Evolutionary conservation across 2,113 vertebrate genomes (phyloP), one percentile per base, ranked within the genome.

Genomic region (Neomonachus schauinslandi): DNA sequence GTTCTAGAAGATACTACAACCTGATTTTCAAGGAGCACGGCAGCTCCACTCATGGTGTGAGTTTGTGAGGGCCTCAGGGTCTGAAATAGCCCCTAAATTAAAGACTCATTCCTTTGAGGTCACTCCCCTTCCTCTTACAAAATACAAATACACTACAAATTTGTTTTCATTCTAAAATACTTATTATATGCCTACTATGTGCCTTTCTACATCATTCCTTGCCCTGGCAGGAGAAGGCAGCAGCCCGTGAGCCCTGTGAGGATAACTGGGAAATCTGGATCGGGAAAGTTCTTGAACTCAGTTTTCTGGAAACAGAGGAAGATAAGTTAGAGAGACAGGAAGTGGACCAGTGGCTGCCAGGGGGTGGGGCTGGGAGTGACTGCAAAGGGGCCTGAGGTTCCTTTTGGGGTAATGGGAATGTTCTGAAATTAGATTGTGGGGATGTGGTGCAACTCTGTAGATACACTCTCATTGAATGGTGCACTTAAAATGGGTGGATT

Each of bases 21-120:
- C 12, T 49, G 49, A 9, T 15, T 36, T 31, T 49, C 53, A n/a
- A 93, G 18, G 24, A 83, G 57, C 49, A 39, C 0, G 0, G 49
- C 67, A 59, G 59, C 15, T 74, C 36, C 46, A 2, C 36, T 9
- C 6, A 1, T 0, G 0, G 57, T 12, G 65, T 12, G 74, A 49
- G 72, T 31, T 15, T 21, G 82, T 88, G 65, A n/a, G 31, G 65
- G 36, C 28, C n/a, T 6, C 28, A 1, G 49, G 21, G 31, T 55
- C 74, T 90, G 59, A 69, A 89, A 69, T 5, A 59, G 9, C n/a
- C 69, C 4, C 18, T 67, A 67, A 33, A 0, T 13, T 28, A 42
- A 33, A 67, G 26, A 16, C 39, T 84, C 46, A 3, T 51, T 81
- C 77, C 79, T 83, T 28, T 71, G 22, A 53, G 57, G 26, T 61